These are phyloP conservation scores for Amphiura filiformis DNA, from an alignment of 35 echinoderm and acorn worm genomes.

Conservation along the genomic window DNA sequence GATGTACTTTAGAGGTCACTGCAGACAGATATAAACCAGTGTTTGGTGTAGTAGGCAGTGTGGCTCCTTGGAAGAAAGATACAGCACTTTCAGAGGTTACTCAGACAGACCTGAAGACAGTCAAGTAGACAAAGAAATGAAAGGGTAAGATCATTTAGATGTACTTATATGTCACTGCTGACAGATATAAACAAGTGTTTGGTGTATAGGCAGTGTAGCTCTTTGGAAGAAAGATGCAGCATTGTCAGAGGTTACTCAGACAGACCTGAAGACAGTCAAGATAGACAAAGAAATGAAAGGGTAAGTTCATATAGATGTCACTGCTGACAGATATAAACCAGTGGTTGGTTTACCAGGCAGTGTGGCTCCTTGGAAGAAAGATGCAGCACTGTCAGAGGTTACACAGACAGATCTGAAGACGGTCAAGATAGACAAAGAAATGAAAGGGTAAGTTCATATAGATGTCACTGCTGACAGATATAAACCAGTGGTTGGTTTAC, in stretches of 20 bases:
- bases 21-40: no score
- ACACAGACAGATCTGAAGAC: no score
- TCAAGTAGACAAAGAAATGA: no score
- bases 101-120: not conserved
- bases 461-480: constrained; percentile 68
- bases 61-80: constrained; percentile 97
- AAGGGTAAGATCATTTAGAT: no score
- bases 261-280: constrained; percentile 59
- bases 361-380: constrained; percentile 93
- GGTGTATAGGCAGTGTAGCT: constrained; percentile 81
- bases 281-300: constrained; percentile 15
- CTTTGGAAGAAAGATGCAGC: constrained; percentile 90
- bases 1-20: not conserved
- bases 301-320: no score
- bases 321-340: constrained; percentile 69
- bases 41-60: constrained; percentile 62
- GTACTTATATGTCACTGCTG: no score
- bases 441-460: not conserved
- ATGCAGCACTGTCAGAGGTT: constrained; percentile 76
- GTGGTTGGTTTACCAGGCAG: constrained; percentile 78
- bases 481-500: constrained; percentile 77
- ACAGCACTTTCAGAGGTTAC: constrained; percentile 61
- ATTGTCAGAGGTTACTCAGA: constrained; percentile 72
- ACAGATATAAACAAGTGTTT: constrained; percentile 77
- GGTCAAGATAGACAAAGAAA: constrained; percentile 39